Evolutionary conservation across 2,113 vertebrate species (phyloP).

Genomic region (Puntigrus tetrazona): DNA sequence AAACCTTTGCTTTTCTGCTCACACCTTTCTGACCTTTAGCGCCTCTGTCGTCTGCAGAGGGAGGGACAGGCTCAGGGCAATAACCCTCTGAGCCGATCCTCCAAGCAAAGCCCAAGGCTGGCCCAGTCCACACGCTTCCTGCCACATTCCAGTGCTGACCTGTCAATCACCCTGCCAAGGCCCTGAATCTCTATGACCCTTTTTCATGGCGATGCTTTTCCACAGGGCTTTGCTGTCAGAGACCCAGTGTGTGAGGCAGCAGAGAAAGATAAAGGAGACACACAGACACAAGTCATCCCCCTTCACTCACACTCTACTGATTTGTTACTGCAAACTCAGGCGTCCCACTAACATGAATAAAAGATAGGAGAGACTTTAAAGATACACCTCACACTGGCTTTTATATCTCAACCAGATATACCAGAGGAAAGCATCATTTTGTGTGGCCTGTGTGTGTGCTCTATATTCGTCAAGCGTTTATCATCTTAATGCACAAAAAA

Average conservation of each 20-base stretch:
- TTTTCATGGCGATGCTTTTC: constrained; percentile 65
- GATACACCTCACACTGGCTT: constrained; percentile 16
- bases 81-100: constrained; percentile 24
- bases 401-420: constrained; percentile 22
- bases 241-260: constrained; percentile 56
- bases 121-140: constrained; percentile 39
- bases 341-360: constrained; percentile 61
- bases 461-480: not conserved
- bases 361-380: constrained; percentile 41
- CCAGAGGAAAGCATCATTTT: not conserved
- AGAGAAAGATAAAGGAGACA: constrained; percentile 60
- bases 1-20: not conserved
- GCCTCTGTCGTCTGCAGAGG: not conserved
- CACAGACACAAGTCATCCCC: constrained; percentile 53
- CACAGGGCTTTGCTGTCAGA: constrained; percentile 68
- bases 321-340: constrained; percentile 43
- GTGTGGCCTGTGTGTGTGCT: not conserved
- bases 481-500: not conserved
- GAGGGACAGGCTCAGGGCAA: constrained; percentile 30
- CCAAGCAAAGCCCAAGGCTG: constrained; percentile 41
- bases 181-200: constrained; percentile 55
- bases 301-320: constrained; percentile 36
- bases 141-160: constrained; percentile 38
- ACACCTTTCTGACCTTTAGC: constrained; percentile 12
- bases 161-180: constrained; percentile 66